Conservation (phyloP, 2,888 invertebrate genomes). For the Melanargia galathea region DNA sequence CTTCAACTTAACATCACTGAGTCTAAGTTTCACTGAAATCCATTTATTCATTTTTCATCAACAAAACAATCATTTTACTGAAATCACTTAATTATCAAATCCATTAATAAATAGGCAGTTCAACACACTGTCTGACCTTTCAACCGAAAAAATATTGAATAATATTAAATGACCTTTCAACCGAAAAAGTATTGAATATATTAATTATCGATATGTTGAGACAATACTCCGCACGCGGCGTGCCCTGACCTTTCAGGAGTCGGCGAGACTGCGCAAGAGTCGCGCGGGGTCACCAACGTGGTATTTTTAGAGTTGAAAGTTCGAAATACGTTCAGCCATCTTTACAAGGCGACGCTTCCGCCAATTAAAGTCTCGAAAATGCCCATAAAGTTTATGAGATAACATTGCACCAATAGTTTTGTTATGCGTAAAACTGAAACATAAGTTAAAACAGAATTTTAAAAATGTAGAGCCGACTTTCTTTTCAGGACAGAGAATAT, state of each 20-base stretch:
- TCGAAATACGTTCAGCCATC: conserved; percentile 75
- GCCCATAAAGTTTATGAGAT: too few relatives aligned
- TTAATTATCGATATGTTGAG: conserved; percentile 42
- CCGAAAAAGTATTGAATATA: conserved; percentile 30
- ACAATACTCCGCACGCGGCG: conserved; percentile 53
- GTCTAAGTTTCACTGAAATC: conserved; percentile 2
- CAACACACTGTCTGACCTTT: conserved; percentile 10
- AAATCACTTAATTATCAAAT: background rate
- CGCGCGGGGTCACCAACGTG: conserved; percentile 76
- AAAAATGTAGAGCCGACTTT: too few relatives aligned
- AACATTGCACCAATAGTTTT: too few relatives aligned
- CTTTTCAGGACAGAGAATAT: too few relatives aligned
- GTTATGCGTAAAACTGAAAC: too few relatives aligned
- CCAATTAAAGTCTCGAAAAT: conserved; percentile 35
- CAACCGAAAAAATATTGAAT: conserved; percentile 21
- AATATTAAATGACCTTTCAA: too few relatives aligned
- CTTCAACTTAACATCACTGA: background rate
- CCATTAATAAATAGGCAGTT: background rate
- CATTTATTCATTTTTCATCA: background rate
- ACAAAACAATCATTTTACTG: background rate
- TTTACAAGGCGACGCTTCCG: conserved; percentile 50
- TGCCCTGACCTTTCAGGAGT: conserved; percentile 78
- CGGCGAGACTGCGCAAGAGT: conserved; percentile 74
- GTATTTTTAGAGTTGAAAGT: conserved; percentile 84
- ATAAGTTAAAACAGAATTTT: too few relatives aligned